Percentiles rank a stretch among this genome's conserved stretches.
phyloP scores from a whole-genome alignment of 53 echinoderm and acorn worm genomes.

The Stichopus horrens region DNA sequence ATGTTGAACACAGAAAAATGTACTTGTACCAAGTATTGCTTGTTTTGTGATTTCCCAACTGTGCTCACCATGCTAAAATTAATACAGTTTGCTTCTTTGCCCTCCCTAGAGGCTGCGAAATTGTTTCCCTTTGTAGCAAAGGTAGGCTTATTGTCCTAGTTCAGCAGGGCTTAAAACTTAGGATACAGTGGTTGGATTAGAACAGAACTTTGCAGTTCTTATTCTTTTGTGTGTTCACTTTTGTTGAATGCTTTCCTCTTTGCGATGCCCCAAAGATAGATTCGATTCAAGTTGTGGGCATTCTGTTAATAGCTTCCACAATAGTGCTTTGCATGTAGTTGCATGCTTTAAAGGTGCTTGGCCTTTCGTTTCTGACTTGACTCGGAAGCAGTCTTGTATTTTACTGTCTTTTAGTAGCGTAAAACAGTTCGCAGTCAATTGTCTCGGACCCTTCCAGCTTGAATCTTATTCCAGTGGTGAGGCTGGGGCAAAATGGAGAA shows the following conservation, averaged over 20 bases:
- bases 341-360: background rate
- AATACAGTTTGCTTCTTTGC: too few species aligned
- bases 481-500: background rate
- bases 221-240: background rate
- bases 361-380: background rate
- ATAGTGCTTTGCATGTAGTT: background rate
- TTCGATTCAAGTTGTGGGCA: too few species aligned
- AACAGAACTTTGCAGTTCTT: background rate
- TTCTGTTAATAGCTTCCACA: background rate
- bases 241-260: background rate
- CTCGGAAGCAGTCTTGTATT: background rate
- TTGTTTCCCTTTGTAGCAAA: background rate
- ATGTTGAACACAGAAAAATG: too few species aligned
- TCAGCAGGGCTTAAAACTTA: constrained; percentile 12
- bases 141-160: constrained; percentile 11
- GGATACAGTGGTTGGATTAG: background rate
- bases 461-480: background rate
- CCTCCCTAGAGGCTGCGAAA: too few species aligned
- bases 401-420: background rate
- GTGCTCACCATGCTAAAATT: too few species aligned
- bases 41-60: too few species aligned
- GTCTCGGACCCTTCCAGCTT: background rate
- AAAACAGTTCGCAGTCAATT: constrained; percentile 5
- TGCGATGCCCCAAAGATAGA: background rate
- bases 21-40: too few species aligned